Evolutionary conservation across 2,888 invertebrate genomes (phyloP), one percentile per base, ranked within the genome.

Genomic region (Alitta virens): DNA sequence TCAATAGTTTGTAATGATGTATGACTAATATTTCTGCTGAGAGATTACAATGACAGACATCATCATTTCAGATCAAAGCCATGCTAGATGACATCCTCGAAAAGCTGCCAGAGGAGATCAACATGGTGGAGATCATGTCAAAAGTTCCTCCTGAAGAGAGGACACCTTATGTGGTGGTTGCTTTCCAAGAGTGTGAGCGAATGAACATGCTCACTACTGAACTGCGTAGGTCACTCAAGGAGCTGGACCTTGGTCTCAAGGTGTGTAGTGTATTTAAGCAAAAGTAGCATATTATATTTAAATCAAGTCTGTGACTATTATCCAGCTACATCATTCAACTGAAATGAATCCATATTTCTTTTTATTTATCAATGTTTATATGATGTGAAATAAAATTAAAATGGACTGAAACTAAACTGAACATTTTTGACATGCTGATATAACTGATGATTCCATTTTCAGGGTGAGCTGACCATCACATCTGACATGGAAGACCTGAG

Each of bases 401-500:
- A n/a, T n/a, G n/a, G n/a, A n/a, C n/a, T n/a, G n/a, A n/a, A n/a
- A n/a, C n/a, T n/a, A n/a, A 7, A 46, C 23, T 2, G 16, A 7
- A 50, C 16, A 12, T 33, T 33, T 12, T 12, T 5, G 12, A 33
- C 33, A 33, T 12, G 7, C 33, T 33, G 33, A 7, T 7, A 33
- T 33, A 12, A 33, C 33, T 33, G 33, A 33, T 12, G 7, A 33
- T 46, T 7, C n/a, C 46, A n/a, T n/a, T 70, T 74, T 2, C 73
- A 90, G 88, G 97, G 97, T 62, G 97, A 97, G 84, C 83, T 97
- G 67, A 96, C 96, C 7, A 95, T 97, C 64, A 96, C 96, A 2
- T 90, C 91, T 1, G 95, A 93, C 73, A 97, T 97, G 97, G 97
- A 97, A 81, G 91, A 93, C 61, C 84, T 97, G 63, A 92, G 94